Base-by-base conservation (phyloP, 1,140 invertebrate species). In the Drosophila novamexicana region DNA sequence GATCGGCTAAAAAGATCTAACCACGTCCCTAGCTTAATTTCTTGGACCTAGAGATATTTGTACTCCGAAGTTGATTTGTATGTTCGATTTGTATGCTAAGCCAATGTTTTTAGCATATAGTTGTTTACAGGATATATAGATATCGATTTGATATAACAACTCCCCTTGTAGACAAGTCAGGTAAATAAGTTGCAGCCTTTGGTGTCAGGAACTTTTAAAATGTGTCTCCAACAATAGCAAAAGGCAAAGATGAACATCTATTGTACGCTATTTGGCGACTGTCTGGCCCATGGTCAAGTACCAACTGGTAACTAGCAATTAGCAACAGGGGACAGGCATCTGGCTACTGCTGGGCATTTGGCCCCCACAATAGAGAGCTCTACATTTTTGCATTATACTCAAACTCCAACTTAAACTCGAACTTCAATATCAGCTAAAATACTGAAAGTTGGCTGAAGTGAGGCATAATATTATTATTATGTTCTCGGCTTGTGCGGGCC, bases 381-480 rank as follows among this genome's bases (percentile, higher is more conserved):
- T 16, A 45, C 10, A 36, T 47, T 36, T 42, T 14, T 40, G 14
- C 47, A 52, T 14, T 9, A n/a, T 10, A 4, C 14, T 45, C 32
- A 4, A 65, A 18, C 40, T 45, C 7, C 12, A 66, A 22, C 52
- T 42, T 14, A 14, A 39, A 29, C 16, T 49, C 3, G 42, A 36
- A 57, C 53, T 50, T 53, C 34, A 34, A 45, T 36, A 40, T n/a
- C 9, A 7, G n/a, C 6, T 7, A 54, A 36, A 59, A 64, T 36
- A 47, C 36, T 34, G 18, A 32, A 50, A 18, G 34, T 37, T 36
- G 37, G 12, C 42, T 42, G 37, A 50, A 50, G 18, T 49, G 45
- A 32, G 34, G 18, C 39, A 58, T 53, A 53, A 47, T 71, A 71
- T 71, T 63, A 54, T 70, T 45, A 63, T 63, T 47, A 34, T 54